Base-by-base conservation (phyloP, 2,888 invertebrate genomes). In the Drosophila pegasa region DNA sequence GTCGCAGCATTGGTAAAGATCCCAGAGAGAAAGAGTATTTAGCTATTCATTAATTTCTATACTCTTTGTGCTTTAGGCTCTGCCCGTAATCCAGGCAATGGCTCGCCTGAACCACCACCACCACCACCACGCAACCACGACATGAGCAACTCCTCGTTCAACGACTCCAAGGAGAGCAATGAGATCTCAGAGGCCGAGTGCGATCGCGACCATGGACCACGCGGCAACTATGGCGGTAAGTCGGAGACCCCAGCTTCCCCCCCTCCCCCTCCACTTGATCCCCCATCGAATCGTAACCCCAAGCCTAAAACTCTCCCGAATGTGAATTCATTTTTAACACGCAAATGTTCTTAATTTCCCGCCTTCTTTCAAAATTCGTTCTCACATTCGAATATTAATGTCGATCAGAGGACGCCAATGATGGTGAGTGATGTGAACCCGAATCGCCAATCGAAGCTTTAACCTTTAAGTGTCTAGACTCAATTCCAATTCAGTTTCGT, bases 181-280 rank as follows among this genome's bases (percentile, higher is more conserved):
- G 97, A 97, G 93, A 97, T 97, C 93, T 97, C 97, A 91, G 97
- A 97, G 93, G 97, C 97, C 86, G 97, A 97, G 93, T 97, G 97
- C 92, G 97, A 97, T 93, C 96, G 96, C 77, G 96, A 96, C 91
- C 95, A 95, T 89, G 95, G 96, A 93, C 95, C 95, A 67, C 95
- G 97, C 89, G 92, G 92, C 67, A 96, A 95, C 92, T 97, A 97
- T 91, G 96, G 97, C 91, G 97, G 97, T 97, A 94, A 94, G 94
- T 80, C 8, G 1, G 8, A 35, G 10, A 2, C 6, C 22, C 20
- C 37, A 8, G 1, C n/a, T n/a, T 8, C 20, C 48, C 10, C 16
- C 27, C n/a, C 16, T 16, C 16, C 27, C n/a, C 16, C 12, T 5
- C 3, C 33, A 14, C 1, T 14, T 20, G 20, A 20, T 18, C 6